A percentile compares a stretch with the other conserved stretches of the same genome.
Evolutionary conservation across 2,888 invertebrate genomes (phyloP).

Genomic region (Cepaea hortensis): DNA sequence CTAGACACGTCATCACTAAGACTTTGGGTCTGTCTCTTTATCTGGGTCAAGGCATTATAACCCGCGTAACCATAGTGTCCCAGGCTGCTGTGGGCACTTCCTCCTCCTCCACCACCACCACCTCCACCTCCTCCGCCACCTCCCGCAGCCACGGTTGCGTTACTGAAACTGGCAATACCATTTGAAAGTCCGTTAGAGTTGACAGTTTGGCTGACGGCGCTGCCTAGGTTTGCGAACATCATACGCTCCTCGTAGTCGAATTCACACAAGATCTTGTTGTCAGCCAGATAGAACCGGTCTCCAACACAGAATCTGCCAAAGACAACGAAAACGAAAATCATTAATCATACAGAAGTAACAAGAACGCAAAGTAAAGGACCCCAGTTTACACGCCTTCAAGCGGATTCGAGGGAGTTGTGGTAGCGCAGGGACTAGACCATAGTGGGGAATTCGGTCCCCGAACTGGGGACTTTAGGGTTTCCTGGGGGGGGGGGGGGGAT

Average conservation of each 20-base stretch:
- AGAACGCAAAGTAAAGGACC: too few species aligned
- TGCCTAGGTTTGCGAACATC: constrained; percentile 89
- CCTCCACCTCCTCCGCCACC: constrained; percentile 18
- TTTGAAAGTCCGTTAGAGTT: constrained; percentile 36
- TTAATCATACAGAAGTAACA: too few species aligned
- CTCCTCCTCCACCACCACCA: constrained; percentile 30
- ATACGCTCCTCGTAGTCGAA: constrained; percentile 94
- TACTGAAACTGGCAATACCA: not conserved
- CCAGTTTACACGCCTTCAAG: too few species aligned
- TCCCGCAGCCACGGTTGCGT: constrained; percentile 75
- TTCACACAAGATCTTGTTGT: constrained; percentile 95
- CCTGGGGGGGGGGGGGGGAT: too few species aligned
- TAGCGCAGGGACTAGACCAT: too few species aligned
- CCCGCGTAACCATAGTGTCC: constrained; percentile 78
- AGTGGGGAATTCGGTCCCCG: too few species aligned
- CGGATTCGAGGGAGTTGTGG: too few species aligned
- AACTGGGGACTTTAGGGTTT: too few species aligned
- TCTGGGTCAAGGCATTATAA: constrained; percentile 90
- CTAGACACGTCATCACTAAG: constrained; percentile 84
- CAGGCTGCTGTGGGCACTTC: constrained; percentile 5
- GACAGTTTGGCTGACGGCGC: not conserved
- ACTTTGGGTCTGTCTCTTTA: constrained; percentile 78
- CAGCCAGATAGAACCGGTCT: constrained; percentile 92
- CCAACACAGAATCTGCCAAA: constrained; percentile 94
- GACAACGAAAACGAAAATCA: not conserved